phyloP scores from a whole-genome alignment of 1,140 invertebrate genomes.

The Leptinotarsa undecemlineata region DNA sequence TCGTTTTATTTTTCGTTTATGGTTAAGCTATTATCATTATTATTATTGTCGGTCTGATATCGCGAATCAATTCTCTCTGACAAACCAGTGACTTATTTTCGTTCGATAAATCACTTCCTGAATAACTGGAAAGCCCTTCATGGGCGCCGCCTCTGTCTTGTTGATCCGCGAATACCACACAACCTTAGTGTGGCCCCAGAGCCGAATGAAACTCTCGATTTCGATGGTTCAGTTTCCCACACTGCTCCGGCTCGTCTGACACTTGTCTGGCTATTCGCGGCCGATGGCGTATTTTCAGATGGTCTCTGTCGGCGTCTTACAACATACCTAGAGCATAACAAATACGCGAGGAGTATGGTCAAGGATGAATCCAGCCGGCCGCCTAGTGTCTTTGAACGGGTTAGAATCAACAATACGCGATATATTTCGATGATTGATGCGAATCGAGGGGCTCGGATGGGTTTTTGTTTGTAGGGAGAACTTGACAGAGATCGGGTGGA shows the following conservation, averaged over 20 bases:
- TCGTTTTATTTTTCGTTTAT: no score
- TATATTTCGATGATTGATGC: no score
- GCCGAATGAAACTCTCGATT: constrained; percentile 32
- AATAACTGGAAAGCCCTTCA: not conserved
- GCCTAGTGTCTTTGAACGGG: no score
- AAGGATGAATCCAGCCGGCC: not conserved
- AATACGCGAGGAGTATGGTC: not conserved
- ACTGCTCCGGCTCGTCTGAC: constrained; percentile 27
- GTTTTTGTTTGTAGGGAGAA: no score
- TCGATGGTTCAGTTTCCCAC: constrained; percentile 31
- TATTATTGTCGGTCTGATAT: no score
- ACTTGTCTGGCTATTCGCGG: constrained; percentile 19
- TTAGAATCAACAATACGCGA: no score
- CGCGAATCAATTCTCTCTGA: no score
- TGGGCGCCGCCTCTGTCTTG: not conserved
- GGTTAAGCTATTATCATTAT: no score
- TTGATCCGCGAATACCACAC: constrained; percentile 19
- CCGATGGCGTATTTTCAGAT: constrained; percentile 24
- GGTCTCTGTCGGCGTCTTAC: not conserved
- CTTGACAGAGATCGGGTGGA: no score
- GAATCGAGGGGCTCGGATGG: no score
- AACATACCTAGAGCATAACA: constrained; percentile 3
- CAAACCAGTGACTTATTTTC: no score
- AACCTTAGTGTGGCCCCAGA: constrained; percentile 39
- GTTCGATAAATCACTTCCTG: no score